Conservation (phyloP, 1,140 invertebrate genomes). For the Scaptomyza hsui region DNA sequence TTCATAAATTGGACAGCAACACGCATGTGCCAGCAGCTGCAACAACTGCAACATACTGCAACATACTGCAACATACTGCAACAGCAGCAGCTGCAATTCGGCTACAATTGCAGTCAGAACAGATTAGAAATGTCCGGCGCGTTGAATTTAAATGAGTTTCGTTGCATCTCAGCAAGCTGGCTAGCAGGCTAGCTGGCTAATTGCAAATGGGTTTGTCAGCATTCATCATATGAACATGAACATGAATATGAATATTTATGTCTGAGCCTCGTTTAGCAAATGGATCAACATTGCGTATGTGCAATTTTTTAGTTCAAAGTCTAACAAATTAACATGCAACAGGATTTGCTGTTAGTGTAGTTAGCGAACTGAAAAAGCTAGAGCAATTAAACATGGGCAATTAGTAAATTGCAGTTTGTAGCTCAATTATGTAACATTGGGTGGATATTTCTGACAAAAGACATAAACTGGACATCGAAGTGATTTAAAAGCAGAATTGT, state of each 20-base stretch:
- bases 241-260: not conserved
- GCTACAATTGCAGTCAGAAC: conserved; percentile 44
- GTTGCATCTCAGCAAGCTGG: conserved; percentile 6
- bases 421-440: conserved; percentile 8
- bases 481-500: too few relatives aligned
- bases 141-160: conserved; percentile 34
- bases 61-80: too few relatives aligned
- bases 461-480: too few relatives aligned
- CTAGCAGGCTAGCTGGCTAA: too few relatives aligned
- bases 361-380: not conserved
- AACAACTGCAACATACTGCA: conserved; percentile 11
- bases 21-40: conserved; percentile 57
- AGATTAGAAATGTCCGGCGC: conserved; percentile 43
- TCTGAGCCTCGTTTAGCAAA: not conserved
- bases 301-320: conserved; percentile 8
- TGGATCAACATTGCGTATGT: conserved; percentile 25
- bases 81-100: conserved; percentile 18
- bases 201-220: conserved; percentile 43
- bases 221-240: conserved; percentile 32
- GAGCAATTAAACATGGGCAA: not conserved
- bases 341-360: conserved; percentile 9
- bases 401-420: conserved; percentile 5
- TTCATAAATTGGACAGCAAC: conserved; percentile 59
- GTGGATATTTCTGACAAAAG: too few relatives aligned
- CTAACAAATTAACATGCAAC: conserved; percentile 17